Base-by-base conservation (phyloP, 2,888 invertebrate species). In the Scaptomyza caliginosa region DNA sequence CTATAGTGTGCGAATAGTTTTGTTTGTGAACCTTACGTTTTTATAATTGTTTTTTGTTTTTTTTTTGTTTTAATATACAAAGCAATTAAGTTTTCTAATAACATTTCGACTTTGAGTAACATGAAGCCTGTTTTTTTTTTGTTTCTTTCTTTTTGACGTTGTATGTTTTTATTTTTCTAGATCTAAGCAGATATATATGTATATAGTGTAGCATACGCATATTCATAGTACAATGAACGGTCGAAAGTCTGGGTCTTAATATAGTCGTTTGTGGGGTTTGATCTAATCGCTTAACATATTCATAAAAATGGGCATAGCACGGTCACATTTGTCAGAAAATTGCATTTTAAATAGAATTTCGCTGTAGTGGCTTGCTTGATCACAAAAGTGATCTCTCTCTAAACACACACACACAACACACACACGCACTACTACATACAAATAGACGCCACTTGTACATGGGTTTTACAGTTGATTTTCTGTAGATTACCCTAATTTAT, bases 321-420 rank as follows among this genome's bases (percentile, higher is more conserved):
- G 62, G 24, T 62, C 58, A 57, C 60, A 62, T 56, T 40, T 45
- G 57, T 62, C 43, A 36, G 55, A 62, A 52, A 26, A 45, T 10
- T 32, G 40, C 38, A 71, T 67, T 71, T 77, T 64, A 72, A 77
- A 69, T 74, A 67, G 62, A 63, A 24, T 54, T 52, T n/a, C 8
- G 45, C 40, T 72, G 58, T 64, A 72, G 69, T 74, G 51, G 72
- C 51, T 67, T 74, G 77, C 74, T 77, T 70, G 74, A 77, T 69
- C 77, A 64, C 57, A 60, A 74, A 69, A 45, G 38, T 30, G 39
- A n/a, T 49, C 17, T 17, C 28, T 16, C n/a, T n/a, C n/a, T n/a
- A n/a, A 8, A 26, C 26, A 26, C 26, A 26, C 26, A 5, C n/a
- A 32, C 1, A 11, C 11, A 11, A 11, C 11, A 11, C 6, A 43